Evolutionary conservation across 2,888 invertebrate genomes (phyloP), one percentile per base, ranked within the genome.

Genomic region (Platerodrilus igneus): DNA sequence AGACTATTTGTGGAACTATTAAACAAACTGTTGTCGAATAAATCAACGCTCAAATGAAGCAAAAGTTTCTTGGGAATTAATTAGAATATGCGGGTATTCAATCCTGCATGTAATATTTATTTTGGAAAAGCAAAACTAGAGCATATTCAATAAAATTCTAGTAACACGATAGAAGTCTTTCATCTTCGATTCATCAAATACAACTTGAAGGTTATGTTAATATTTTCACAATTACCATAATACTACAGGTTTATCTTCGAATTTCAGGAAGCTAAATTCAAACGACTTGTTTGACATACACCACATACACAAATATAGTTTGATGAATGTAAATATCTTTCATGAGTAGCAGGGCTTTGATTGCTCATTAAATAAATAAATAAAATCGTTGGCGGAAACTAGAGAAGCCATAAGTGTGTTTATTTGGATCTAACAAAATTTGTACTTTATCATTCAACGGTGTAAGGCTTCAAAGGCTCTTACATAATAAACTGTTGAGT

Each of bases 251-350:
- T 20, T 30, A 32, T 40, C 30, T 25, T 11, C 18, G n/a, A 20
- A 35, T 36, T 30, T 26, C 26, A 35, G 21, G 30, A 41, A 32
- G 18, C 18, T 15, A 16, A 34, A 38, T 20, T 34, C 35, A 38
- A 43, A 43, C 34, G 31, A 20, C 19, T 11, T 26, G 30, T 40
- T 42, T 46, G 46, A 46, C 46, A 42, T 23, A 39, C 39, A 42
- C 39, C 38, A 33, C 37, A 40, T 33, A 42, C 42, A 46, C 33
- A 37, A 36, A 21, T 25, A 33, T 25, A 39, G 46, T 46, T 46
- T 42, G 46, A 46, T 42, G 36, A 46, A 46, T 46, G 41, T 46
- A 46, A 46, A 42, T 46, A 42, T 46, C 46, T 46, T 42, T 46
- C 42, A 39, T n/a, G n/a, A n/a, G n/a, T n/a, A 46, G 46, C 31